Base-by-base conservation (phyloP, 2,888 invertebrate species). In the Luperina testacea region DNA sequence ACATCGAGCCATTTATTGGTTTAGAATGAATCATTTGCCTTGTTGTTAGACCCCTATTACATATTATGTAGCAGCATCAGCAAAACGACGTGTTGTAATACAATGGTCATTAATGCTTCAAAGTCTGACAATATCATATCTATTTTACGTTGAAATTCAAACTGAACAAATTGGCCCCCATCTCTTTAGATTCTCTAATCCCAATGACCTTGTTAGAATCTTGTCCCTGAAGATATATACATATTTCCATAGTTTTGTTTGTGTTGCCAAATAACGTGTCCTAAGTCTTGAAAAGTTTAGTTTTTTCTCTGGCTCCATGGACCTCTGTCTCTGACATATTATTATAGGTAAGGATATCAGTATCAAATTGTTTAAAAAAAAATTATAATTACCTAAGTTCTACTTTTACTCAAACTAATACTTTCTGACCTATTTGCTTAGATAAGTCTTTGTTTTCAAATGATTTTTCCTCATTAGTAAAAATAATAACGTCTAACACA, bases 401-500 rank as follows among this genome's bases (percentile, higher is more conserved):
- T n/a, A 11, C 11, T 38, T 48, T n/a, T 48, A 78, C 27, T 24
- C 1, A 1, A 38, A 27, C 20, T 3, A 64, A 64, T 17, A 32
- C n/a, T 53, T 81, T 45, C 45, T 13, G n/a, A 57, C 83, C 5
- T 24, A 2, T n/a, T 59, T 57, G 0, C 51, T 24, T 27, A 71
- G 13, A 20, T 15, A 53, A 24, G 59, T 17, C 17, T n/a, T n/a
- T 57, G 15, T 20, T 27, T 57, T n/a, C 17, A 63, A 84, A 69
- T 2, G 3, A 38, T 45, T 72, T 64, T 75, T 68, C 63, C 57
- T 81, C 24, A 20, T 81, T 75, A 53, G 48, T 27, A 59, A 72
- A 72, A 72, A 63, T 57, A 81, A 67, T 48, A 77, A 77, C 67
- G 27, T 67, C 20, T 61, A 45, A 72, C 63, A 82, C 38, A 61